phyloP scores from a whole-genome alignment of 2,113 vertebrate species.

The Sinocyclocheilus anophthalmus region DNA sequence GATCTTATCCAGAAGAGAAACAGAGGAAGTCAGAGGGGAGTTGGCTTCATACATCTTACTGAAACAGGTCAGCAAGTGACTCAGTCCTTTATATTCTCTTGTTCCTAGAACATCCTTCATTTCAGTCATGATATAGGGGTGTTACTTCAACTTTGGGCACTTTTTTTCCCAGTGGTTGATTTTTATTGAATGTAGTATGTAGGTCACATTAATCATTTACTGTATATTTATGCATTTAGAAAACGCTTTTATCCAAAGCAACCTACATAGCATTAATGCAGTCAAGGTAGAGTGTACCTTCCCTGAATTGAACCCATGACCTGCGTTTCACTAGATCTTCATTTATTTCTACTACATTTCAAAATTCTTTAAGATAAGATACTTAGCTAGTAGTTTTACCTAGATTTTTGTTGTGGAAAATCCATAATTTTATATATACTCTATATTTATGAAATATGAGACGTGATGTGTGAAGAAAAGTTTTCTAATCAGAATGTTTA shows the following conservation, averaged over 20 bases:
- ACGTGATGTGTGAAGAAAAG: background rate
- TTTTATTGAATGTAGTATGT: background rate
- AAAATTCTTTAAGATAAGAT: background rate
- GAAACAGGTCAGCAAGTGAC: conserved; percentile 2
- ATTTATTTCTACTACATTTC: background rate
- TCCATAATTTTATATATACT: background rate
- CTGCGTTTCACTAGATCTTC: background rate
- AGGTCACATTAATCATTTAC: background rate
- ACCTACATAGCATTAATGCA: background rate
- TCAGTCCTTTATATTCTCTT: conserved; percentile 16
- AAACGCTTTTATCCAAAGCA: background rate
- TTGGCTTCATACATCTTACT: conserved; percentile 33
- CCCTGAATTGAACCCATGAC: background rate
- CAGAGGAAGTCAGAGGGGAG: conserved; percentile 32
- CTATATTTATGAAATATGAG: background rate
- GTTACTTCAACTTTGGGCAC: background rate
- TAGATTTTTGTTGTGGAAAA: background rate
- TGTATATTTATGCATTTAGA: background rate
- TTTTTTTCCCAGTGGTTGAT: background rate
- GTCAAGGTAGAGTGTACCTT: background rate
- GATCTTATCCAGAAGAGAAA: conserved; percentile 32
- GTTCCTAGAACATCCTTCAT: background rate
- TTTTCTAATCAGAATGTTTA: background rate
- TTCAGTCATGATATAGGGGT: background rate
- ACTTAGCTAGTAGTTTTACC: background rate